phyloP scores from a whole-genome alignment of 2,797 vertebrate species.

The Muscicapa striata region DNA sequence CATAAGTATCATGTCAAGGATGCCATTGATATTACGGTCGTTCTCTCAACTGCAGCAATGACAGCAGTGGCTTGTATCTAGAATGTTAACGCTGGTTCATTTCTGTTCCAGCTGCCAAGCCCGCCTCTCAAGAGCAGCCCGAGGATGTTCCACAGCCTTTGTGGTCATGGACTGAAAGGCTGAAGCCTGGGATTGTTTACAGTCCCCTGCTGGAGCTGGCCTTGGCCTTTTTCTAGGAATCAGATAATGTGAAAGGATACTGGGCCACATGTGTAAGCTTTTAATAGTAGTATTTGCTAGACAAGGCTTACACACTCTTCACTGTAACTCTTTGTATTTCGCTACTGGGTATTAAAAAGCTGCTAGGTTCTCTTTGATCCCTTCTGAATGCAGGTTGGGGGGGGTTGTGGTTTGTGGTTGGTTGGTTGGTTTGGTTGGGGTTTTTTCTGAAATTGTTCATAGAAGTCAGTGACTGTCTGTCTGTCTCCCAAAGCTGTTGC shows the following conservation, averaged over 20 bases:
- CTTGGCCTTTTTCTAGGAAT: neutral
- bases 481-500: neutral
- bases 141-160: neutral
- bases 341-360: neutral
- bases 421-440: neutral
- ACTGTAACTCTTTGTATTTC: neutral
- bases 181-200: neutral
- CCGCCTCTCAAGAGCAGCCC: neutral
- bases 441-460: neutral
- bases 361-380: neutral
- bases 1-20: neutral
- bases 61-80: neutral
- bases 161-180: accelerated
- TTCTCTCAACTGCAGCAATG: neutral
- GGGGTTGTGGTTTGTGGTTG: neutral
- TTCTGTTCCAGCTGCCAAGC: neutral
- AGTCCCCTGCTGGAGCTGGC: neutral
- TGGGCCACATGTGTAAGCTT: neutral
- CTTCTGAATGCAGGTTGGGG: neutral
- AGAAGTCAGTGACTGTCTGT: neutral
- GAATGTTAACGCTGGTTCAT: neutral
- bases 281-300: neutral
- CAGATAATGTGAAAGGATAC: neutral
- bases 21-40: conserved; percentile 1
- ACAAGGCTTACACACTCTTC: neutral